A percentile compares a stretch with the other conserved stretches of the same genome.
These are phyloP conservation scores for Loriculus beryllinus DNA, from an alignment of 2,797 vertebrate species.

Conservation along the genomic window DNA sequence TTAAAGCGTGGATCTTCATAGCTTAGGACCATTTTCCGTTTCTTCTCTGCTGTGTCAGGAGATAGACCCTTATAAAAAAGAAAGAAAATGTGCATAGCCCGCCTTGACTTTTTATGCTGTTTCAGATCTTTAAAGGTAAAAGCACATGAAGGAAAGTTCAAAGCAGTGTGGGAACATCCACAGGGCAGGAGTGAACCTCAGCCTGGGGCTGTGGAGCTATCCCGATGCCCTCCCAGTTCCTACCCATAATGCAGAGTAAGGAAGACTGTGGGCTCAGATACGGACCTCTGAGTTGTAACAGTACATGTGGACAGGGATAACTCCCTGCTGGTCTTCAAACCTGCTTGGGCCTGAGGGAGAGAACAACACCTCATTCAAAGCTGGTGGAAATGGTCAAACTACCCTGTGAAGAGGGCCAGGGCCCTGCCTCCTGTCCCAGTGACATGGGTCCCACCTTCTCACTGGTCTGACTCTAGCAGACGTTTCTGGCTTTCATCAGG, in stretches of 20 bases:
- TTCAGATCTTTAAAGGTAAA: background rate
- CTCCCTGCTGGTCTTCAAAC: fast-evolving
- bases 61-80: background rate
- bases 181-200: background rate
- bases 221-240: background rate
- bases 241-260: background rate
- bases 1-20: background rate
- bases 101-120: background rate
- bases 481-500: background rate
- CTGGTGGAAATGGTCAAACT: background rate
- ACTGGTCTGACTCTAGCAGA: background rate
- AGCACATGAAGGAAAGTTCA: background rate
- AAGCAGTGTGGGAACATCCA: fast-evolving
- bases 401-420: fast-evolving
- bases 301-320: fast-evolving
- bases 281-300: no score
- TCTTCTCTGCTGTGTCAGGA: background rate
- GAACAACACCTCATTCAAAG: background rate
- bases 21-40: background rate
- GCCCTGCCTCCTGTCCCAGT: background rate
- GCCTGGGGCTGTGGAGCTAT: background rate
- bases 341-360: background rate
- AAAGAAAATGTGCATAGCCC: background rate
- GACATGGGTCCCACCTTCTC: background rate
- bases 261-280: fast-evolving